Percentiles rank a stretch among this genome's conserved stretches.
Conservation (phyloP, 2,888 invertebrate species). For the Craniophora ligustri region DNA sequence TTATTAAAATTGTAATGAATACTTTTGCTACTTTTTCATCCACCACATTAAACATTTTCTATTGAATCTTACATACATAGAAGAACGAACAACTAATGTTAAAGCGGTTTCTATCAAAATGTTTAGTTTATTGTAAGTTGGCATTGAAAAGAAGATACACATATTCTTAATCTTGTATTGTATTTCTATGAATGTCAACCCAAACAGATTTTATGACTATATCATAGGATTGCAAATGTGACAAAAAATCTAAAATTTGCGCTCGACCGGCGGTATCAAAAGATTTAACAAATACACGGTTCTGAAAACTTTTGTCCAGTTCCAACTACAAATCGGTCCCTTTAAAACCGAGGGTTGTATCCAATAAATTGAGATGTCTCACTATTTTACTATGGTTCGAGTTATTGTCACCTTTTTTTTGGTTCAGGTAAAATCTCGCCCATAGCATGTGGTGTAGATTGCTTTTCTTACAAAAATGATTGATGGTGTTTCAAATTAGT, state of each 20-base stretch:
- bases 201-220: conserved; percentile 39
- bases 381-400: conserved; percentile 76
- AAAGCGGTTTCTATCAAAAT: conserved; percentile 17
- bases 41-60: background rate
- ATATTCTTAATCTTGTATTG: conserved; percentile 38
- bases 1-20: background rate
- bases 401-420: conserved; percentile 83
- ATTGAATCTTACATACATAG: background rate
- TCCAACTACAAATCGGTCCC: conserved; percentile 59
- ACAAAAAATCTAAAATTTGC: conserved; percentile 36
- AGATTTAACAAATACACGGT: conserved; percentile 46
- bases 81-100: background rate
- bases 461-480: conserved; percentile 79
- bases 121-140: conserved; percentile 16
- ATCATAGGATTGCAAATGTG: conserved; percentile 39
- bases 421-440: conserved; percentile 77
- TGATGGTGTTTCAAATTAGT: conserved; percentile 81
- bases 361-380: conserved; percentile 85
- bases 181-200: conserved; percentile 33
- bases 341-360: conserved; percentile 59
- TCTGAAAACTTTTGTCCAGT: conserved; percentile 51
- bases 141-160: conserved; percentile 20
- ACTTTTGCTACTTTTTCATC: background rate
- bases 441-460: conserved; percentile 76
- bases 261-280: conserved; percentile 64